Base-by-base conservation (phyloP, 2,113 vertebrate species). In the Phrynosoma blainvillii region DNA sequence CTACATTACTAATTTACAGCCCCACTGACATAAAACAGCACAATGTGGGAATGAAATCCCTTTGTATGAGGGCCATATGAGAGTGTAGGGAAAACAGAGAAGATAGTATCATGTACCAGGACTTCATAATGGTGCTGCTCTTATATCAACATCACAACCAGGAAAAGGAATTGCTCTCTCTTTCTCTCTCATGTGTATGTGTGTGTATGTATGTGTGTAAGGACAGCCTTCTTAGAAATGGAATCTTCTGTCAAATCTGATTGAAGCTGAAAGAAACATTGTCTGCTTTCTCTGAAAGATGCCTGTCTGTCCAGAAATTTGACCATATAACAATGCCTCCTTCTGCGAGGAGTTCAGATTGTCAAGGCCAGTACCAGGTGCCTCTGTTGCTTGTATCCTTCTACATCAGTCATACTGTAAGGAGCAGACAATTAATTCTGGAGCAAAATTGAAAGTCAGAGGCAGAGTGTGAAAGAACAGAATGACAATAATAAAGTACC, bases 401-500 rank as follows among this genome's bases (percentile, higher is more conserved):
- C 96, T 96, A 95, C 97, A 98, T 98, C 97, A 97, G 97, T 98
- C 98, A 98, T 97, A 97, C 96, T 97, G 97, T 96, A 96, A 96
- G 96, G 97, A 97, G 97, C 97, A 97, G 97, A 98, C 98, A 98
- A 98, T 98, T 98, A 98, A 98, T 98, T 98, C 97, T 97, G 96
- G 97, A 98, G 97, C 97, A 98, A 97, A 98, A 98, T 98, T 98
- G 98, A 97, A 97, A 98, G 97, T 98, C 97, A 97, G 97, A 98
- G 97, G 97, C 97, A 97, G 97, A 97, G 97, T 97, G 97, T 98
- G 98, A 98, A 98, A 98, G 98, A 98, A 98, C 97, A 97, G 98
- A 98, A 98, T 98, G 98, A 99, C 98, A 98, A 98, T 99, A 99
- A 99, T 98, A 99, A 99, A 99, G 98, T 98, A 97, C 97, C 97